Evolutionary conservation across 2,113 vertebrate species (phyloP).

Genomic region (Lepidothrix coronata): DNA sequence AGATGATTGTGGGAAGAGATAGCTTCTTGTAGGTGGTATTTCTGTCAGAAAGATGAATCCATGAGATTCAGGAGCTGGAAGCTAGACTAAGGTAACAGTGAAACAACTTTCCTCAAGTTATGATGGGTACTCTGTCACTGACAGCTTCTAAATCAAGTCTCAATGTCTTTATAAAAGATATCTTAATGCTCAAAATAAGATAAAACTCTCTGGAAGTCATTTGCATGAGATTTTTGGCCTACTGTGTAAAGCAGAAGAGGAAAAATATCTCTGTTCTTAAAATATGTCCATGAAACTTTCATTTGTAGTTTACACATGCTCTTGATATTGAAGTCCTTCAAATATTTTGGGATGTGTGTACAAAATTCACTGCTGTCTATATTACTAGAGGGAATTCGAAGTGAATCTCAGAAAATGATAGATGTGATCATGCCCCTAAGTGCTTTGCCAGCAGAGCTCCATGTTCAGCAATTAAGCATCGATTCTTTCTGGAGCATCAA

Average conservation of each 20-base stretch:
- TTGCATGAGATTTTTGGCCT: background rate
- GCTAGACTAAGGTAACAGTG: background rate
- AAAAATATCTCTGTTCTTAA: background rate
- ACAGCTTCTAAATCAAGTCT: background rate
- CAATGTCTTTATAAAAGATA: background rate
- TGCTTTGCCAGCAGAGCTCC: background rate
- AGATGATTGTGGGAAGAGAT: background rate
- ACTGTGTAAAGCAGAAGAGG: background rate
- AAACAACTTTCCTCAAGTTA: background rate
- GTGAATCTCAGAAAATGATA: background rate
- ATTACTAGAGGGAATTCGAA: background rate
- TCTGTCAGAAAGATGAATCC: slow-evolving; percentile 6
- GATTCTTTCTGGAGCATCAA: background rate
- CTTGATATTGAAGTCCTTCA: background rate
- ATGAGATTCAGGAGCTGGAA: background rate
- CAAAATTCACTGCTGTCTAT: background rate
- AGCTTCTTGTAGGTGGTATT: background rate
- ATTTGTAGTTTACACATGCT: background rate
- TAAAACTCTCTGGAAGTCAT: background rate
- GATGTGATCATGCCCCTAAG: background rate
- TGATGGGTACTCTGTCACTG: background rate
- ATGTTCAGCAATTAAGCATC: background rate
- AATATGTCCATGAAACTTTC: background rate
- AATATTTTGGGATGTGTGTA: background rate
- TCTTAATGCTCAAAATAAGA: background rate